Conservation (phyloP, 2,888 invertebrate species). For the Eutolmus rufibarbis region DNA sequence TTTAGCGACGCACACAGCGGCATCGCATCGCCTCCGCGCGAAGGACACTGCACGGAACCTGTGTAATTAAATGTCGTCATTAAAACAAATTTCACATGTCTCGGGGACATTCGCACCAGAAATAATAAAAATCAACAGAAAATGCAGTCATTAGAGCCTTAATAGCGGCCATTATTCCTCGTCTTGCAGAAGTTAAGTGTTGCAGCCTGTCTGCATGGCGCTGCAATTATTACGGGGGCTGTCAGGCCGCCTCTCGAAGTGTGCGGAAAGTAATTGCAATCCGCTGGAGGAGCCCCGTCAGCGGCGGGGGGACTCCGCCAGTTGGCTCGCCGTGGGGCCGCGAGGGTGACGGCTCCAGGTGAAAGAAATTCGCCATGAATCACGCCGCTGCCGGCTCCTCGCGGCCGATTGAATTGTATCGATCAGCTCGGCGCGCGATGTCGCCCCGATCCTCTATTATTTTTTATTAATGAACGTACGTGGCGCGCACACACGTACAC, state of each 20-base stretch:
- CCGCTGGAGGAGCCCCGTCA: not conserved
- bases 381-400: not conserved
- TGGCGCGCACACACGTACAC: not conserved
- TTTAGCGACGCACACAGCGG: slow-evolving; percentile 7
- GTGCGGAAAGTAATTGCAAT: slow-evolving; percentile 36
- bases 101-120: slow-evolving; percentile 29
- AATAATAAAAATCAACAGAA: slow-evolving; percentile 49
- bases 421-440: slow-evolving; percentile 4
- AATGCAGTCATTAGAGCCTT: slow-evolving; percentile 51
- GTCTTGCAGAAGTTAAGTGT: slow-evolving; percentile 44
- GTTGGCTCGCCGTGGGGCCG: not conserved
- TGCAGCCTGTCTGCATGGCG: slow-evolving; percentile 12
- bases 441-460: not conserved
- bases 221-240: slow-evolving; percentile 34
- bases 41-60: slow-evolving; percentile 16
- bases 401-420: slow-evolving; percentile 33
- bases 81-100: slow-evolving; percentile 42
- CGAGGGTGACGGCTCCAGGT: slow-evolving; percentile 22
- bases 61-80: slow-evolving; percentile 42
- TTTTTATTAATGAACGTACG: slow-evolving; percentile 37
- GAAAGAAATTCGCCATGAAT: slow-evolving; percentile 29
- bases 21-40: not conserved
- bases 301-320: not conserved
- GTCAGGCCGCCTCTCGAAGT: slow-evolving; percentile 24
- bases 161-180: slow-evolving; percentile 51